Evolutionary conservation across 2,113 vertebrate genomes (phyloP), one percentile per base, ranked within the genome.

Genomic region (Gyps fulvus): DNA sequence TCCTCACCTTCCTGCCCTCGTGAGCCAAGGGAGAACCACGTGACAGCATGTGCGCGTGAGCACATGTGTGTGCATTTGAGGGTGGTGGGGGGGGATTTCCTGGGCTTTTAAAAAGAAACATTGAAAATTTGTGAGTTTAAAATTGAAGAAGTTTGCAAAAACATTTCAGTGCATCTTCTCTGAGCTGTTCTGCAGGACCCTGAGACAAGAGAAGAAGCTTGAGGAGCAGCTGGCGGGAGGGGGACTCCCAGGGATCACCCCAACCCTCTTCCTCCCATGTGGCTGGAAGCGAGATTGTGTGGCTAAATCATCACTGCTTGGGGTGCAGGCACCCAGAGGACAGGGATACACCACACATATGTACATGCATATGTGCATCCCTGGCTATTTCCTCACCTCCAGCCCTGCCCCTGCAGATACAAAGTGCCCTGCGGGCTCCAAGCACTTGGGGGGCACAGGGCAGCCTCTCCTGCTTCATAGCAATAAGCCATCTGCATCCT

Each of bases 1-100:
- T 89, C 81, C 71, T 90, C 70, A 52, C 77, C 82, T 85, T 92
- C 77, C 95, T 96, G 93, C 71, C 76, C 69, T 43, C 6, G 1
- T 69, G 71, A 89, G 66, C 80, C 4, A 17, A 79, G 49, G 54
- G 52, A 85, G 18, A 77, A 4, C 45, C 36, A 20, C 2, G 0
- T 16, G 71, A 62, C 0, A 13, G 31, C 0, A 1, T 43, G 50
- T 74, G 69, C 71, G 61, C 17, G 3, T 50, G 50, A 85, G 57
- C 86, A 70, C 40, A 10, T 5, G 15, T 42, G 54, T 87, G 22
- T 76, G 43, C 29, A 16, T 57, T n/a, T 54, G 32, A 52, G 27
- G 16, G 19, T 12, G 16, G 6, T 69, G 18, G 34, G 4, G 29
- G 34, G 12, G 22, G 15, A 79, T 74, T 85, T 81, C 27, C 57